Percentiles rank a stretch among this genome's conserved stretches.
phyloP scores from a whole-genome alignment of 2,797 vertebrate species.

The Diglossa cyanea region DNA sequence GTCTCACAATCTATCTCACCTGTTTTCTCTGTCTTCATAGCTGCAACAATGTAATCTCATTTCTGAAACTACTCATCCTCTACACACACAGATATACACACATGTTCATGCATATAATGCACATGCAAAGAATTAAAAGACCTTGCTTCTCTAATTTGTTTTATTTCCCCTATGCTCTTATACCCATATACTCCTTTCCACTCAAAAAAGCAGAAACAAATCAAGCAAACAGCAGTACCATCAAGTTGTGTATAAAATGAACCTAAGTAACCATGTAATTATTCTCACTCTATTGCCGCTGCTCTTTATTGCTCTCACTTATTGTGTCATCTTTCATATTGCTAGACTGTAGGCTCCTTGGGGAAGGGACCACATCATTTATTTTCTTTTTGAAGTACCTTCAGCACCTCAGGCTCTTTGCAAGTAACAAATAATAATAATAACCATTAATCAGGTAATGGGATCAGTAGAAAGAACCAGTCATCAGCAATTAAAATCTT shows the following conservation, averaged over 20 bases:
- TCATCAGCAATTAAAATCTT: slow-evolving; percentile 27
- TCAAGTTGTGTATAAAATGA: slow-evolving; percentile 47
- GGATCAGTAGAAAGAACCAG: slow-evolving; percentile 22
- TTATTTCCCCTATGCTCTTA: not conserved
- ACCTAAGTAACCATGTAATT: slow-evolving; percentile 61
- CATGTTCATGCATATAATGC: accelerated
- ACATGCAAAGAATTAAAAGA: not conserved
- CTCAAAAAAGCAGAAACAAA: slow-evolving; percentile 2
- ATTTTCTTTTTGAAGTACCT: slow-evolving; percentile 54
- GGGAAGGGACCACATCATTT: slow-evolving; percentile 31
- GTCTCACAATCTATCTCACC: not conserved
- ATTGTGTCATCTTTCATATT: slow-evolving; percentile 61
- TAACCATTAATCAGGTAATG: slow-evolving; percentile 53
- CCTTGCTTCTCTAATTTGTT: not conserved
- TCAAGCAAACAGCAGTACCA: slow-evolving; percentile 11
- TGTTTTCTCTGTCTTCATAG: not conserved
- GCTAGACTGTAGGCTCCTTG: slow-evolving; percentile 31
- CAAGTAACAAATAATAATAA: slow-evolving; percentile 62
- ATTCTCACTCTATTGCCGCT: slow-evolving; percentile 14
- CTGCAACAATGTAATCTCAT: not conserved
- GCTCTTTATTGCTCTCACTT: slow-evolving; percentile 54
- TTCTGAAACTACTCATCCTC: not conserved
- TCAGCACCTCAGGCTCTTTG: slow-evolving; percentile 33
- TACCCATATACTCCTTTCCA: not conserved
- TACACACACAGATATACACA: not conserved